phyloP scores from a whole-genome alignment of 2,113 vertebrate genomes.

The Alouatta palliata region DNA sequence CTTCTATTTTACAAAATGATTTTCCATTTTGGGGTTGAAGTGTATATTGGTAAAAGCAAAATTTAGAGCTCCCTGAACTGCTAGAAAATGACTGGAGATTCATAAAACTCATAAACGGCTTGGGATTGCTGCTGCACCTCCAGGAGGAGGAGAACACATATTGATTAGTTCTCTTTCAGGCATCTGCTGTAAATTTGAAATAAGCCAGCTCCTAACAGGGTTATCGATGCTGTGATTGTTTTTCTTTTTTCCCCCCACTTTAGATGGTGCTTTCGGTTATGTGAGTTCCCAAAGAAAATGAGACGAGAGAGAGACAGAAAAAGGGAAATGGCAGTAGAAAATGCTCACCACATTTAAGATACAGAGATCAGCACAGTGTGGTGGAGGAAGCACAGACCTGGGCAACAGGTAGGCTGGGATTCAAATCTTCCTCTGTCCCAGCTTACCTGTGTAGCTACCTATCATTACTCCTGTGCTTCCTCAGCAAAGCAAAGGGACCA shows the following conservation, averaged over 20 bases:
- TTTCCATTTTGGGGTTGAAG: not conserved
- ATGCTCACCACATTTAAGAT: not conserved
- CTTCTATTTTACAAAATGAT: constrained; percentile 52
- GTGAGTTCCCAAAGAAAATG: not conserved
- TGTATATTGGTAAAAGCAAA: constrained; percentile 8
- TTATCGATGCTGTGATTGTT: not conserved
- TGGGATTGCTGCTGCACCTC: not conserved
- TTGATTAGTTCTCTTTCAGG: not conserved
- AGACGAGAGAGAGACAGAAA: not conserved
- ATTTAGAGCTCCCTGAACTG: constrained; percentile 2
- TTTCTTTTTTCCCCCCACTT: not conserved
- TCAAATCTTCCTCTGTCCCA: not conserved
- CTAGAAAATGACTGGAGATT: constrained; percentile 33
- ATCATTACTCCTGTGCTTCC: not conserved
- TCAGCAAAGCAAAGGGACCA: not conserved
- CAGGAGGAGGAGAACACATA: not conserved
- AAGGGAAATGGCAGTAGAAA: not conserved
- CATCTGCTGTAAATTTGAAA: not conserved
- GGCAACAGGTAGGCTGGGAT: not conserved
- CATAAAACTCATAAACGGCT: not conserved
- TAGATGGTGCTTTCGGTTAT: not conserved
- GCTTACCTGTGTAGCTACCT: too few relatives aligned
- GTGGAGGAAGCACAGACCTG: not conserved
- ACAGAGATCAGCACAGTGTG: not conserved
- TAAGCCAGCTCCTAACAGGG: not conserved